A percentile compares a stretch with the other conserved stretches of the same genome.
These are phyloP conservation scores for Melieria omissa DNA, from an alignment of 2,888 invertebrate species.

Conservation along the genomic window DNA sequence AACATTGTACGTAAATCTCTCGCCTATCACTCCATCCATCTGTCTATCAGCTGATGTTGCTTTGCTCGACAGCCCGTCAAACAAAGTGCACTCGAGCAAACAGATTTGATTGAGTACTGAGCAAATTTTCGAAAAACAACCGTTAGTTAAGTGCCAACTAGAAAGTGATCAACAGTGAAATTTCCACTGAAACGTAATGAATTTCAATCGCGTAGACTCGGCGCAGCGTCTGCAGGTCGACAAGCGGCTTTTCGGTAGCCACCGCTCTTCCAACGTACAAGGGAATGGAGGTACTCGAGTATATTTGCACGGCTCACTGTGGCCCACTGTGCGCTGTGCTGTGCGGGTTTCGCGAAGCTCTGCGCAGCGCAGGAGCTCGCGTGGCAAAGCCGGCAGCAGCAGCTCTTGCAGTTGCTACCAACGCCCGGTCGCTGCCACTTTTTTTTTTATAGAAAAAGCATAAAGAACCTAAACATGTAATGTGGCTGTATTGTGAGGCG, in stretches of 20 bases:
- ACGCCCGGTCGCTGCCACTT: no score
- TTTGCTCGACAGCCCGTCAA: neutral
- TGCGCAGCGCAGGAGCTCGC: neutral
- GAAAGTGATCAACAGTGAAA: conserved; percentile 5
- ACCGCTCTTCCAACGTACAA: no score
- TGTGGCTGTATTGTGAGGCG: no score
- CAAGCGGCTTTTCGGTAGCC: conserved; percentile 47
- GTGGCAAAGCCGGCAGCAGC: neutral
- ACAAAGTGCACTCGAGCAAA: neutral
- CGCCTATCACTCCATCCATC: conserved; percentile 11
- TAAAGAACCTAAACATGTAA: no score
- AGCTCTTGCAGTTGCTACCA: no score
- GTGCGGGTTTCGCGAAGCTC: no score
- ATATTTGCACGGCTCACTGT: no score
- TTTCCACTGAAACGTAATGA: conserved; percentile 42
- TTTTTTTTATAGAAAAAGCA: no score
- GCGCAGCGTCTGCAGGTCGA: conserved; percentile 50
- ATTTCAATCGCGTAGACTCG: conserved; percentile 56
- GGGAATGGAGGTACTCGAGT: no score
- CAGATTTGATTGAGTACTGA: neutral
- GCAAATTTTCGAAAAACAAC: neutral
- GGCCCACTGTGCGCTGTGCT: no score
- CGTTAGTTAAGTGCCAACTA: conserved; percentile 6
- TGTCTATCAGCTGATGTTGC: conserved; percentile 3
- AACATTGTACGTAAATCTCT: neutral